Base-by-base conservation (phyloP, 1,140 invertebrate genomes). In the Macrostomum lignano region DNA sequence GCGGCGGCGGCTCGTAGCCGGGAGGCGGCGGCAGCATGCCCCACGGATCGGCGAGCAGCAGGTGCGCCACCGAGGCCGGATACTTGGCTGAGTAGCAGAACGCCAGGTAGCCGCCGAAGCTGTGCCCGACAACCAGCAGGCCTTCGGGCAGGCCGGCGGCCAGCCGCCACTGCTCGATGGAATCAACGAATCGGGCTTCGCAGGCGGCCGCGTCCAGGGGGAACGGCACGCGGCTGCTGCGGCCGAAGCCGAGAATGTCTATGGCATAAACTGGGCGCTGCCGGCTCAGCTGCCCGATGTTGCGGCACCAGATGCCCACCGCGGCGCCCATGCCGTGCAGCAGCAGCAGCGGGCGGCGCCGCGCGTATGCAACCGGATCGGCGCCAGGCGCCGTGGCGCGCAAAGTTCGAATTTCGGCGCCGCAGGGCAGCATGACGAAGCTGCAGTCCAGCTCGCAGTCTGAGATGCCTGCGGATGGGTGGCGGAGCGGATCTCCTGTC, bases 21-120 rank as follows among this genome's bases (percentile, higher is more conserved):
- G n/a, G n/a, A n/a, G n/a, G n/a, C n/a, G n/a, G n/a, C n/a, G n/a
- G n/a, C n/a, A n/a, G n/a, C 13, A 56, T 44, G 46, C 88, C 88
- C 86, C 86, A 96, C 0, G 86, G 79, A 60, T 96, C 88, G 1
- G 77, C 78, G 15, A 94, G 58, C 40, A 94, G 72, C 1, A 94
- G 55, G 58, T 93, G 31, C 25, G 11, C 4, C 17, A 17, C 20
- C 31, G 13, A 25, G 10, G 24, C 23, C 10, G 19, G 20, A 20
- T 33, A n/a, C n/a, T 33, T 33, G 4, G 91, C 64, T 0, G 78
- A 67, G 60, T 93, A 94, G 0, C 78, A 72, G n/a, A 74, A 69
- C 2, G 76, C 74, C 21, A 96, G 62, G 61, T 74, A 96, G 2
- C 75, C 86, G 28, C 86, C 86, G 59, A 91, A 72, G 37, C 78